These are phyloP conservation scores for Limnephilus lunatus DNA, from an alignment of 2,888 invertebrate genomes.

Conservation along the genomic window DNA sequence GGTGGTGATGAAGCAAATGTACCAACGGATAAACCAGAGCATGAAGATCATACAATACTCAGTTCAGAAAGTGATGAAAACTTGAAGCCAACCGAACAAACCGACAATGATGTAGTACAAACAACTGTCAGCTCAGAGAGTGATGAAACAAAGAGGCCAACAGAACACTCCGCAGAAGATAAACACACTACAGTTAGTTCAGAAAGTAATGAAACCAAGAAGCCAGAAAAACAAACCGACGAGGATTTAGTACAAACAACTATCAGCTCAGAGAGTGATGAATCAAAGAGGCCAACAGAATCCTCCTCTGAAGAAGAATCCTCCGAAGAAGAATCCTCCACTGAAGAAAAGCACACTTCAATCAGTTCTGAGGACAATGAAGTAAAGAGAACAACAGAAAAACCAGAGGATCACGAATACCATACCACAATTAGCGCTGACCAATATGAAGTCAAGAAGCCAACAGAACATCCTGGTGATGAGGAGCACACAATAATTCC, in stretches of 20 bases:
- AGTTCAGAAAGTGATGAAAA: constrained; percentile 27
- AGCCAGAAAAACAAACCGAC: constrained; percentile 11
- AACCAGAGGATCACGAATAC: background rate
- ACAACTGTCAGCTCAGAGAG: constrained; percentile 47
- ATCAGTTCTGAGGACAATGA: constrained; percentile 22
- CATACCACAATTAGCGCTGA: constrained; percentile 47
- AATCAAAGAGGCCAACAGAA: background rate
- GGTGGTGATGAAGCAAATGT: constrained; percentile 11
- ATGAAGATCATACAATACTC: background rate
- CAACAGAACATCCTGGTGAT: background rate
- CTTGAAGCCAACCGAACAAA: constrained; percentile 31
- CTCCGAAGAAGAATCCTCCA: background rate
- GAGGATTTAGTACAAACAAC: constrained; percentile 22
- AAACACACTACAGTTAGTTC: background rate
- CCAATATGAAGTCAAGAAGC: background rate
- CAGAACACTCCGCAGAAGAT: background rate
- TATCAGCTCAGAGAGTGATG: constrained; percentile 41
- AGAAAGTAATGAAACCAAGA: constrained; percentile 22
- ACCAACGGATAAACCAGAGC: constrained; percentile 54
- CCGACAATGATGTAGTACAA: background rate
- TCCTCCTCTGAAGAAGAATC: background rate
- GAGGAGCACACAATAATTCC: background rate
- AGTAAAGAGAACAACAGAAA: background rate
- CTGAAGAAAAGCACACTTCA: background rate
- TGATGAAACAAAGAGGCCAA: background rate